phyloP scores from a whole-genome alignment of 1,140 invertebrate species.

The Atta colombica region DNA sequence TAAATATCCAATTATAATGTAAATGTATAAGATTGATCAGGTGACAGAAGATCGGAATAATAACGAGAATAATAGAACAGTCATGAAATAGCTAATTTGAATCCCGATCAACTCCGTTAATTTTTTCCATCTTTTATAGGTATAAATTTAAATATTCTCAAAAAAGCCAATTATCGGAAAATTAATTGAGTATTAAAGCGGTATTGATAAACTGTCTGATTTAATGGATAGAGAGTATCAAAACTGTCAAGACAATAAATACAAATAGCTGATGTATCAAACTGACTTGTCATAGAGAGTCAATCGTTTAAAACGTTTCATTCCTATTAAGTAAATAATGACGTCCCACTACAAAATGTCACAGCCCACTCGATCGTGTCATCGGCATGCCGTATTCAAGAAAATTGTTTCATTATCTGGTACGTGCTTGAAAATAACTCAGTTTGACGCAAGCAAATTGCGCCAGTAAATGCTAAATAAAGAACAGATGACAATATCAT shows the following conservation, averaged over 20 bases:
- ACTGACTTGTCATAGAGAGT: conserved; percentile 4
- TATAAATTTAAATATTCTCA: not conserved
- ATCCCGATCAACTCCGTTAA: no score
- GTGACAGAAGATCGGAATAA: no score
- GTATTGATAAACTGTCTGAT: not conserved
- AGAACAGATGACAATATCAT: not conserved
- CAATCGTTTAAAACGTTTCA: conserved; percentile 25
- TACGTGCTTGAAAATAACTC: conserved; percentile 40
- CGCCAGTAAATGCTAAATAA: conserved; percentile 17
- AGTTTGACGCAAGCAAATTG: conserved; percentile 15
- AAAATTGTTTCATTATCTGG: conserved; percentile 54
- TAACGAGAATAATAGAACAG: no score
- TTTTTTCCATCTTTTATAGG: no score
- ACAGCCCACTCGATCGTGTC: conserved; percentile 49
- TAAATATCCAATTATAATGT: not conserved
- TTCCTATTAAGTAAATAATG: conserved; percentile 48
- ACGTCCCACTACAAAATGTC: conserved; percentile 50
- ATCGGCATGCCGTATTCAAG: conserved; percentile 42
- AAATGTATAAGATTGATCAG: no score
- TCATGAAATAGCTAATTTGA: no score
- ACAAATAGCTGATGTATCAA: not conserved
- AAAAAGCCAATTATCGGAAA: not conserved
- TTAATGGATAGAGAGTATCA: not conserved
- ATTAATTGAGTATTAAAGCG: not conserved
- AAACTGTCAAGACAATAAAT: conserved; percentile 22